These are phyloP conservation scores for Melitaea athalia DNA, from an alignment of 2,888 invertebrate species.

Conservation along the genomic window DNA sequence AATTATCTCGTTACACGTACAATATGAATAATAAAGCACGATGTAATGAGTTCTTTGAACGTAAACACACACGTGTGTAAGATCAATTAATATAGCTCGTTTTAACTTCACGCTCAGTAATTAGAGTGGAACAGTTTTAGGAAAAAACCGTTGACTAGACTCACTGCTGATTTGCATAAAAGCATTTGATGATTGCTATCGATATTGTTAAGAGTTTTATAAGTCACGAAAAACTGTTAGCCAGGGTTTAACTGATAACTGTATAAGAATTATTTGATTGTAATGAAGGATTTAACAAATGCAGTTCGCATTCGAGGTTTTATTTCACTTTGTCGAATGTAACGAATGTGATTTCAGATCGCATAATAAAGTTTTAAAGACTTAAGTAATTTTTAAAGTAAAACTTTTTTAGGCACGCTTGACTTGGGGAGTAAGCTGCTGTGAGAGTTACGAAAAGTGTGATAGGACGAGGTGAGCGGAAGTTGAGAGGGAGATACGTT, in stretches of 20 bases:
- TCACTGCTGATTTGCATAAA: slow-evolving; percentile 68
- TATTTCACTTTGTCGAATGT: no score
- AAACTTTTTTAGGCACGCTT: no score
- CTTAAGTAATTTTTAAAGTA: no score
- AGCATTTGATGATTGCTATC: slow-evolving; percentile 42
- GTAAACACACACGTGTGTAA: slow-evolving; percentile 22
- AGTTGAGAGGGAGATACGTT: no score
- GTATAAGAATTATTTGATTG: slow-evolving; percentile 17
- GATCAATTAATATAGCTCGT: slow-evolving; percentile 35
- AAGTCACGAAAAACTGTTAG: slow-evolving; percentile 20
- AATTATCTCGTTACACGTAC: not conserved
- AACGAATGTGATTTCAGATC: no score
- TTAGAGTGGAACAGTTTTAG: slow-evolving; percentile 66
- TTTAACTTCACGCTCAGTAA: slow-evolving; percentile 68
- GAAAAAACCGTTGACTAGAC: slow-evolving; percentile 63
- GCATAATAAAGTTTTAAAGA: no score
- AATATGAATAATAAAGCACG: slow-evolving; percentile 7
- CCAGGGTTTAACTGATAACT: not conserved
- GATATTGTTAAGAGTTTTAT: slow-evolving; percentile 11
- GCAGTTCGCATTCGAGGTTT: no score
- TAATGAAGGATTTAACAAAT: no score
- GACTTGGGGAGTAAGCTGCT: no score
- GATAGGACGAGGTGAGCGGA: no score
- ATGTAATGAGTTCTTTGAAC: slow-evolving; percentile 1
- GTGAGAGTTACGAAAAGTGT: no score